phyloP scores from a whole-genome alignment of 2,113 vertebrate species.

The Porphyrio hochstetteri region DNA sequence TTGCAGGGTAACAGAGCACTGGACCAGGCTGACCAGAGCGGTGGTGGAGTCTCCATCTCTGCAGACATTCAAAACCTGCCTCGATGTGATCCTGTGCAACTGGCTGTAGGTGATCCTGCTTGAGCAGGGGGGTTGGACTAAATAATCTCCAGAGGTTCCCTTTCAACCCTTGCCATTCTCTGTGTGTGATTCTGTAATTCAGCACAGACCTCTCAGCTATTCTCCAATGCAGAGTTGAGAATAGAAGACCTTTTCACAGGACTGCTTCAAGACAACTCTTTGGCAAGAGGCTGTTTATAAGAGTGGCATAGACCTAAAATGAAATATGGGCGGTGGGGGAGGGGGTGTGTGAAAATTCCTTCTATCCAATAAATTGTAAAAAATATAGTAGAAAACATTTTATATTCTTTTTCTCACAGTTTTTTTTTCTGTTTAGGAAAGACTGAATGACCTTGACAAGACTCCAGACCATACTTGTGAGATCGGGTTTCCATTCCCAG shows the following conservation, averaged over 20 bases:
- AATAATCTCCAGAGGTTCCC: too few relatives aligned
- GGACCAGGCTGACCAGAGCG: too few relatives aligned
- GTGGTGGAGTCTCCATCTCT: too few relatives aligned
- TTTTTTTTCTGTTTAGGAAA: neutral
- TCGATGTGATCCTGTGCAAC: too few relatives aligned
- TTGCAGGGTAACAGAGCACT: too few relatives aligned
- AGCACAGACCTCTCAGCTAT: neutral
- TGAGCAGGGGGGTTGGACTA: too few relatives aligned
- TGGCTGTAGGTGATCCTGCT: too few relatives aligned
- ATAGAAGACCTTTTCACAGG: neutral
- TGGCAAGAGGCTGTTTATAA: neutral
- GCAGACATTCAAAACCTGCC: too few relatives aligned
- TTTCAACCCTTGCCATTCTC: too few relatives aligned
- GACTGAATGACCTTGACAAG: slow-evolving; percentile 18
- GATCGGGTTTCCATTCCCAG: slow-evolving; percentile 24
- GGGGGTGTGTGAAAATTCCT: neutral
- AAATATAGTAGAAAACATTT: neutral
- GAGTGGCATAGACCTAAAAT: neutral
- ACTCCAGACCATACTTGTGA: neutral
- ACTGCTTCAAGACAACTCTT: neutral
- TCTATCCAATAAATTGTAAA: neutral
- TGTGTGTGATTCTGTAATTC: neutral
- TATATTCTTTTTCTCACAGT: neutral
- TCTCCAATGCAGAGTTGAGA: neutral
- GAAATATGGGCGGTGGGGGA: neutral